A percentile compares a stretch with the other conserved stretches of the same genome.
Evolutionary conservation across 2,888 invertebrate species (phyloP).

Genomic region (Spilosoma lubricipeda): DNA sequence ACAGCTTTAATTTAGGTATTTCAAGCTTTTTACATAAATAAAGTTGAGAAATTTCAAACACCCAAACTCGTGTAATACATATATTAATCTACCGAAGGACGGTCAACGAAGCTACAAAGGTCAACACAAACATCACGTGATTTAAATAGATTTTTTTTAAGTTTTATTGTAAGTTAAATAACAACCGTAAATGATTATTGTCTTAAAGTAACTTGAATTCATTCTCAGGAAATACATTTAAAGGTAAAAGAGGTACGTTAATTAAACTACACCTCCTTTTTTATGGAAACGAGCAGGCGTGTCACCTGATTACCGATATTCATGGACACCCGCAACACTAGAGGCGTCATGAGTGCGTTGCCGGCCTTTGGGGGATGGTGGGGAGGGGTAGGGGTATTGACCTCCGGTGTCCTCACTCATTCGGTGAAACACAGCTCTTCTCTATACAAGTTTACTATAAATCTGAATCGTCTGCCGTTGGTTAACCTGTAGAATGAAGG

Average conservation of each 20-base stretch:
- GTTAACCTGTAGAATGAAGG: neutral
- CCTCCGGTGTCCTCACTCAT: too few species aligned
- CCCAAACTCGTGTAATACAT: neutral
- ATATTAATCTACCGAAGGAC: neutral
- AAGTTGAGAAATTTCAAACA: neutral
- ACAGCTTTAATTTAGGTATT: neutral
- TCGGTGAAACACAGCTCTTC: too few species aligned
- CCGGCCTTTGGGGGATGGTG: too few species aligned
- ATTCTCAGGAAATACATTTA: neutral
- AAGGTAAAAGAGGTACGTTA: neutral
- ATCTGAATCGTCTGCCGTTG: neutral
- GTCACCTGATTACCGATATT: too few species aligned
- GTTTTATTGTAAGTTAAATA: constrained; percentile 10
- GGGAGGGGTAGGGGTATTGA: too few species aligned
- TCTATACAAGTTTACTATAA: neutral
- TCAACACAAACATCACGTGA: neutral
- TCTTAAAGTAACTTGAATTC: constrained; percentile 1
- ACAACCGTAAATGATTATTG: constrained; percentile 12
- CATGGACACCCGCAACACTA: too few species aligned
- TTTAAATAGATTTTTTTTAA: constrained; percentile 1
- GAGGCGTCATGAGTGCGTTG: too few species aligned
- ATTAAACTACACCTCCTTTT: neutral
- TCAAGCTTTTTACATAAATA: neutral
- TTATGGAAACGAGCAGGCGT: too few species aligned
- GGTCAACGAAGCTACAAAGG: neutral